A percentile compares a stretch with the other conserved stretches of the same genome.
phyloP scores from a whole-genome alignment of 2,888 invertebrate species.

The Dinocampus coccinellae region DNA sequence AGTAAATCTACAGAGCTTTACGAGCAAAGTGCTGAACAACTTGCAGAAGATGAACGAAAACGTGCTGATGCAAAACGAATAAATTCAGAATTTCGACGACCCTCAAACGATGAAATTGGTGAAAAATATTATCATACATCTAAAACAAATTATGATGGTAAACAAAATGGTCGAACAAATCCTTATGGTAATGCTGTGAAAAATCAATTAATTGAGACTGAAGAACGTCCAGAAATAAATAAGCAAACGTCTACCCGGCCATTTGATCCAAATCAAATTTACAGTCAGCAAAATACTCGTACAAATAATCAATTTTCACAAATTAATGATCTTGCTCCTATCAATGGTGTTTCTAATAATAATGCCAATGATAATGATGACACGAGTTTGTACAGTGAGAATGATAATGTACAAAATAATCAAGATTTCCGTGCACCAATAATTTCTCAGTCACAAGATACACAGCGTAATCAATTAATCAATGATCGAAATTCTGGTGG shows the following conservation, averaged over 20 bases:
- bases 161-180: slow-evolving; percentile 63
- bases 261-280: slow-evolving; percentile 50
- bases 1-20: slow-evolving; percentile 84
- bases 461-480: slow-evolving; percentile 52
- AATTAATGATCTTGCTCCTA: slow-evolving; percentile 44
- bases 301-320: slow-evolving; percentile 41
- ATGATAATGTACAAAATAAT: slow-evolving; percentile 37
- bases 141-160: slow-evolving; percentile 59
- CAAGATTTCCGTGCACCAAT: slow-evolving; percentile 33
- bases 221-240: slow-evolving; percentile 47
- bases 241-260: slow-evolving; percentile 46
- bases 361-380: slow-evolving; percentile 30
- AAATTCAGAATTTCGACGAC: slow-evolving; percentile 63
- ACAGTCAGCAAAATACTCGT: slow-evolving; percentile 34
- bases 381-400: slow-evolving; percentile 35
- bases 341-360: slow-evolving; percentile 33
- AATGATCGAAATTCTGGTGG: slow-evolving; percentile 46
- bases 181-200: slow-evolving; percentile 53
- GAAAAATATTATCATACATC: slow-evolving; percentile 50
- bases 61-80: slow-evolving; percentile 67
- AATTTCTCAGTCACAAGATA: slow-evolving; percentile 48
- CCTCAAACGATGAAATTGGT: slow-evolving; percentile 41
- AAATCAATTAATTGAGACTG: slow-evolving; percentile 52
- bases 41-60: slow-evolving; percentile 77
- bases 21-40: slow-evolving; percentile 85